A percentile compares a stretch with the other conserved stretches of the same genome.
These are phyloP conservation scores for Tetragonisca angustula DNA, from an alignment of 2,888 invertebrate genomes.

Conservation along the genomic window DNA sequence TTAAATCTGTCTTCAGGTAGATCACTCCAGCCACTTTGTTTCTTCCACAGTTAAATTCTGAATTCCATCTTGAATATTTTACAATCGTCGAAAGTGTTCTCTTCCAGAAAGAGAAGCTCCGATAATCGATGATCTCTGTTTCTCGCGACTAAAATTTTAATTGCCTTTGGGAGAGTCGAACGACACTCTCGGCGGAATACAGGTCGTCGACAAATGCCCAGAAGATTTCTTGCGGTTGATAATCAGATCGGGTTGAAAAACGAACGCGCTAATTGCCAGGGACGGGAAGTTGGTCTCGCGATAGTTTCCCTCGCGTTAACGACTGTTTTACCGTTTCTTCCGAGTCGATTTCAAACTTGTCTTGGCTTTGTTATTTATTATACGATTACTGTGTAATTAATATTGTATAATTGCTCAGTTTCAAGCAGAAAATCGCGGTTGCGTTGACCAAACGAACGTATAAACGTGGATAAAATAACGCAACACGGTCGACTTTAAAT, in stretches of 20 bases:
- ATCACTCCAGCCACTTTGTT: too few relatives aligned
- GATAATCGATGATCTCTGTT: background rate
- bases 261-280: conserved; percentile 34
- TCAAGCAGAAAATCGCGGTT: too few relatives aligned
- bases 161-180: background rate
- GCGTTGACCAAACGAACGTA: too few relatives aligned
- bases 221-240: conserved; percentile 11
- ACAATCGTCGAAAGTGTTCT: too few relatives aligned
- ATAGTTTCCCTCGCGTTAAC: conserved; percentile 29
- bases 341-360: conserved; percentile 8
- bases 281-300: conserved; percentile 11
- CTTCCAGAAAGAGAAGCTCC: background rate
- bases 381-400: too few relatives aligned
- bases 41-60: too few relatives aligned
- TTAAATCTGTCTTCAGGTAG: too few relatives aligned
- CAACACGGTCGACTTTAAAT: too few relatives aligned
- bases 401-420: too few relatives aligned
- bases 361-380: too few relatives aligned
- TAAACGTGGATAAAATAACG: too few relatives aligned
- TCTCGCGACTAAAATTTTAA: background rate
- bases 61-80: too few relatives aligned
- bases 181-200: background rate
- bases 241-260: conserved; percentile 4
- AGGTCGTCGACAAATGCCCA: background rate
- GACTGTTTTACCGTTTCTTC: conserved; percentile 45